Base-by-base conservation (phyloP, 1,140 invertebrate species). In the Sycobia sp. region DNA sequence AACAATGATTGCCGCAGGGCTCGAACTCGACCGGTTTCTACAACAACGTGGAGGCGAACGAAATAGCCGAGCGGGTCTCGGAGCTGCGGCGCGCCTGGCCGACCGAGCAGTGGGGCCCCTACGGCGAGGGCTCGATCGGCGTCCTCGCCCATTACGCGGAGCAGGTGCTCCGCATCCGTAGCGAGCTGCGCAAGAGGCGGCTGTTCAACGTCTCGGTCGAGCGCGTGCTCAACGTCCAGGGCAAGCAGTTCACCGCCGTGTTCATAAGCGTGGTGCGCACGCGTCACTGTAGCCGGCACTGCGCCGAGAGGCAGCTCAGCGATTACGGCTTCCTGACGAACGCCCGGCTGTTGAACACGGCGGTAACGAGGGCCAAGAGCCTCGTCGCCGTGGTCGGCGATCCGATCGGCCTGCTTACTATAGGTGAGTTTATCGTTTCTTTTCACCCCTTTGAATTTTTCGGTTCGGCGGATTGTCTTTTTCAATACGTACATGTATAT, bases 241-340 rank as follows among this genome's bases (percentile, higher is more conserved):
- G 92, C 76, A 95, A 95, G 76, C 92, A 95, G 77, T 96, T 95
- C 72, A 84, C 91, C 10, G 92, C 90, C 0, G 88, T 95, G 27
- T 91, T 96, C 67, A 80, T 95, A 36, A 93, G 91, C 20, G 94
- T 92, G 0, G 93, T 95, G 1, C 82, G 93, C 5, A 95, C 92
- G 1, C 79, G 90, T 54, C 91, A 90, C 1, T 93, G 91, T 81
- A 75, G 82, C 79, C 73, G 74, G 51, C 75, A 81, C 2, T 73
- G 74, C 8, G 76, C 76, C 11, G 67, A 77, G 16, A 81, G 76
- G 47, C 87, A 90, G 43, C 85, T 89, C 39, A 83, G 88, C 38
- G 91, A 94, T 72, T 93, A 92, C 74, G 93, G 93, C 0, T 95
- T 95, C 73, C 74, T 96, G 14, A 93, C 91, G 2, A 93, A 94